Evolutionary conservation across 2,113 vertebrate genomes (phyloP), one percentile per base, ranked within the genome.

Genomic region (Notiomystis cincta): DNA sequence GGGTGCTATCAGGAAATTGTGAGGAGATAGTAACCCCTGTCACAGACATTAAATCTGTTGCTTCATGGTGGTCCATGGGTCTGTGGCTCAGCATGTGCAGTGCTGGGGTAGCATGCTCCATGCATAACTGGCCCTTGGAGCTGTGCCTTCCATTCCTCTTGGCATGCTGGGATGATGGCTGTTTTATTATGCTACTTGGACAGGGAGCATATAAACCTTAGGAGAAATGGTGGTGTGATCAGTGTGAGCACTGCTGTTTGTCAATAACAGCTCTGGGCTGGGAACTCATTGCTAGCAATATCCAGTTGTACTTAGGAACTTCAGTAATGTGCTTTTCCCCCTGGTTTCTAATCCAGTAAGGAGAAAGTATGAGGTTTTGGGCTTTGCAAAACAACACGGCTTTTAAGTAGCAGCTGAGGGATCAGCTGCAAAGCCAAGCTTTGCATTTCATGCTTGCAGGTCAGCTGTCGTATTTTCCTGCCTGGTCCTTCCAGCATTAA

Each of bases 401-500:
- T 86, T 91, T 95, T 90, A 93, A 77, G 79, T 28, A 79, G 67
- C 85, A 94, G 87, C 91, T 95, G 94, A 89, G 35, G 79, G 47
- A 84, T 93, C 80, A 80, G 70, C 94, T 90, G 91, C 58, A 89
- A 95, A 93, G 69, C 91, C 57, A 83, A 89, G 87, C 87, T 90
- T 95, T 72, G 66, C 77, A 94, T 97, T 95, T 93, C 75, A 93
- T 84, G 93, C 83, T 94, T 67, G 20, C 65, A 66, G 85, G 69
- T 94, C 92, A 97, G 80, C 91, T 85, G 90, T 90, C 1, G 0
- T 31, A 7, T 91, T 83, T 77, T 45, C 13, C 31, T n/a, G 48
- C n/a, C 47, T 80, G 65, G 18, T 80, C 62, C 48, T 86, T 45
- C 37, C 64, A 75, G 64, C 53, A 35, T 51, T 77, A 83, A 91